Evolutionary conservation across 2,113 vertebrate species (phyloP).

Genomic region (Atlantisia rogersi): DNA sequence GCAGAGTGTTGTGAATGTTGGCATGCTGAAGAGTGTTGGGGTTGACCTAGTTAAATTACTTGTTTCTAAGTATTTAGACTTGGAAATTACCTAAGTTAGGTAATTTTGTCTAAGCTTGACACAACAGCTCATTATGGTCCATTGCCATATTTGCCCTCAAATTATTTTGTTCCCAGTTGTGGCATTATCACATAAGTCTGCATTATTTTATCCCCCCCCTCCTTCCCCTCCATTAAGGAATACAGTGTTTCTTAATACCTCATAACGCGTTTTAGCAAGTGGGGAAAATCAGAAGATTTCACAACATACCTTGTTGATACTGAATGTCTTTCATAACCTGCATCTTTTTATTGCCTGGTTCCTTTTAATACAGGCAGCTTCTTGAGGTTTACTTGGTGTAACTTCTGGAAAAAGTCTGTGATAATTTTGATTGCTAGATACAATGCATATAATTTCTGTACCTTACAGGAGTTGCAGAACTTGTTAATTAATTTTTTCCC

Average conservation of each 20-base stretch:
- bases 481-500: background rate
- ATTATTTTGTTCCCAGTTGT: background rate
- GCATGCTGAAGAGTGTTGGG: background rate
- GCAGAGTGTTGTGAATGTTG: background rate
- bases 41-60: conserved; percentile 35
- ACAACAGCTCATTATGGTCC: background rate
- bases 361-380: background rate
- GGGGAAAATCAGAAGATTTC: background rate
- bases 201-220: background rate
- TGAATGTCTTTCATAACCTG: background rate
- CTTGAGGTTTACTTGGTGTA: background rate
- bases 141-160: background rate
- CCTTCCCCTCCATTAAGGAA: background rate
- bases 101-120: conserved; percentile 9
- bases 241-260: background rate
- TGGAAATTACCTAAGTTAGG: background rate
- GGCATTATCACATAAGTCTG: background rate
- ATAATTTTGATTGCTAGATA: background rate
- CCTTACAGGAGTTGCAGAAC: background rate
- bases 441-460: background rate
- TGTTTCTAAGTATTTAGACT: background rate
- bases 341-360: background rate
- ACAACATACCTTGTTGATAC: background rate
- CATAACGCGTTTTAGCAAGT: background rate
- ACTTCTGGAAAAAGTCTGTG: background rate